Conservation (phyloP, 2,797 vertebrate genomes). For the Hirundo rustica region DNA sequence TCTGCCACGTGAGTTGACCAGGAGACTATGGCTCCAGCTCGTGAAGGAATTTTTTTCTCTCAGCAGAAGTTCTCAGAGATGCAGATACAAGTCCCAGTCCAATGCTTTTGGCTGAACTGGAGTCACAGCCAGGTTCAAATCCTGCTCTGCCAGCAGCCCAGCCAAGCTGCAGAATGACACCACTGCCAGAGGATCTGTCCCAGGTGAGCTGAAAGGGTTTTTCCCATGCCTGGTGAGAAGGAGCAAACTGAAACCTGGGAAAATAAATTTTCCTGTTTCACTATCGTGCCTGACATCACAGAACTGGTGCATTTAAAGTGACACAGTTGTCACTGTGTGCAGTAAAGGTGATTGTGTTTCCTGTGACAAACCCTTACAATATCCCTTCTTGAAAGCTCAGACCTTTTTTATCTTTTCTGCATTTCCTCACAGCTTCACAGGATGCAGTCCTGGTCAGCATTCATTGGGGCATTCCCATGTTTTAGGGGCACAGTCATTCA, state of each 20-base stretch:
- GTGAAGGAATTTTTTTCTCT: background rate
- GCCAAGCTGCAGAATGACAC: background rate
- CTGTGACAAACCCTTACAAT: background rate
- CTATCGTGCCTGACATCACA: background rate
- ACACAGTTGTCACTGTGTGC: background rate
- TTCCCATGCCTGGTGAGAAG: background rate
- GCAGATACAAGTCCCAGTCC: conserved; percentile 64
- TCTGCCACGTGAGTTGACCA: background rate
- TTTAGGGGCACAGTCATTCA: background rate
- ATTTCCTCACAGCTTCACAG: background rate
- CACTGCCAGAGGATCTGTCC: conserved; percentile 18
- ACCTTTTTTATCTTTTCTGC: background rate
- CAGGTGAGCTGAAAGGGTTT: conserved; percentile 66
- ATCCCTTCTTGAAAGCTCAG: background rate
- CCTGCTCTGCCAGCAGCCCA: conserved; percentile 44
- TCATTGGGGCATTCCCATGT: background rate
- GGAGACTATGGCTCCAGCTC: background rate
- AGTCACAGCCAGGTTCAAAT: background rate
- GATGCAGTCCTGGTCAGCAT: background rate
- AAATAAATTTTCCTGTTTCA: background rate
- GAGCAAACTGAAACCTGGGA: background rate
- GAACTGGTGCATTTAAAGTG: background rate
- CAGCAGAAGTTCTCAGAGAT: conserved; percentile 59
- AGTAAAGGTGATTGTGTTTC: background rate
- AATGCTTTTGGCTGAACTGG: conserved; percentile 71